Percentiles rank a stretch among this genome's conserved stretches.
phyloP scores from a whole-genome alignment of 1,140 invertebrate genomes.

The Carposina sasakii region DNA sequence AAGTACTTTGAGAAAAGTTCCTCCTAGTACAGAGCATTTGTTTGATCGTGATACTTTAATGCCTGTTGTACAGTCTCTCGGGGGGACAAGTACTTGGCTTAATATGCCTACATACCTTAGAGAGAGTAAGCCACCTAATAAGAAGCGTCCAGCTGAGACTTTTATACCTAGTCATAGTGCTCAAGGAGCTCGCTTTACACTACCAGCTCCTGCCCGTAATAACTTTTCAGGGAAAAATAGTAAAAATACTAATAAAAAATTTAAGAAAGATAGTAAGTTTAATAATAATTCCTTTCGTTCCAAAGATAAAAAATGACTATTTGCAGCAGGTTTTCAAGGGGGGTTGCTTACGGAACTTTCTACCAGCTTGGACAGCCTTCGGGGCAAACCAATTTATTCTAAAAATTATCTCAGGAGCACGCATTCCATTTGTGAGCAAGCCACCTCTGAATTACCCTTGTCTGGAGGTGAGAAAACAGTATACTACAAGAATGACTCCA shows the following conservation, averaged over 20 bases:
- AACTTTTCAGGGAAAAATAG: neutral
- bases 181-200: too few relatives aligned
- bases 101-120: neutral
- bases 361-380: conserved; percentile 16
- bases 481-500: conserved; percentile 16
- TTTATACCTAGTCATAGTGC: too few relatives aligned
- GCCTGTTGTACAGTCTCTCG: neutral
- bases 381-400: conserved; percentile 26
- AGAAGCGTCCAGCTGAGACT: neutral
- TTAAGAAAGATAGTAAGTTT: neutral
- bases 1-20: neutral
- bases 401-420: conserved; percentile 23
- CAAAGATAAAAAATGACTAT: conserved; percentile 11
- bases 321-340: conserved; percentile 10
- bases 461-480: neutral
- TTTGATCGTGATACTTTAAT: neutral
- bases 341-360: conserved; percentile 20
- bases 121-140: neutral
- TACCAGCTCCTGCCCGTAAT: too few relatives aligned
- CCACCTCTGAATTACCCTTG: conserved; percentile 18
- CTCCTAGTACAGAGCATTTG: neutral
- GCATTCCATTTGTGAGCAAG: conserved; percentile 27
- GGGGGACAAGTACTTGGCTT: neutral
- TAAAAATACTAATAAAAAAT: too few relatives aligned
- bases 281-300: neutral